These are phyloP conservation scores for Semotilus atromaculatus DNA, from an alignment of 2,797 vertebrate species.

Conservation along the genomic window DNA sequence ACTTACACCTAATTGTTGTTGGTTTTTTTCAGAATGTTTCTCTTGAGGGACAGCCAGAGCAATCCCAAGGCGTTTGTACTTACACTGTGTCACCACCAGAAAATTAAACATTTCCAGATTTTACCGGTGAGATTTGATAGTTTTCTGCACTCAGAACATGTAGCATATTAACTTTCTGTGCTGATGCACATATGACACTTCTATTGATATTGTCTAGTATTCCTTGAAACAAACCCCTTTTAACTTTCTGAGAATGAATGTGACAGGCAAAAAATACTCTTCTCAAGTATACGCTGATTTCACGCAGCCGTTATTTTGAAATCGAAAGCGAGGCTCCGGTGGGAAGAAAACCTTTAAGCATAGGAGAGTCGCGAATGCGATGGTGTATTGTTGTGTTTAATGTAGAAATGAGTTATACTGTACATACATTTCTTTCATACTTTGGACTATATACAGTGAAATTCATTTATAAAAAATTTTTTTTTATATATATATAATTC, in stretches of 20 bases:
- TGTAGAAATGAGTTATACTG: too few relatives aligned
- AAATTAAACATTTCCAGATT: constrained; percentile 99
- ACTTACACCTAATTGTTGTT: not conserved
- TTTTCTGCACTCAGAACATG: not conserved
- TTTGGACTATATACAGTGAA: too few relatives aligned
- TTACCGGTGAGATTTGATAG: constrained; percentile 86
- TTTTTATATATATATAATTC: too few relatives aligned
- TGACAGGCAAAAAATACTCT: not conserved
- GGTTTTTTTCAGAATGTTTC: constrained; percentile 85
- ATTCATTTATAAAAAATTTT: too few relatives aligned
- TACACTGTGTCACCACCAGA: constrained; percentile 98
- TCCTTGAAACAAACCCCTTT: not conserved
- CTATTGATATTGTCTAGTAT: not conserved
- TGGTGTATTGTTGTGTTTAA: too few relatives aligned
- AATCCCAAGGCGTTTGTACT: constrained; percentile 98
- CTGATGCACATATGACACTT: not conserved
- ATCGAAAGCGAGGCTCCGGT: too few relatives aligned
- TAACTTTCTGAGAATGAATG: not conserved
- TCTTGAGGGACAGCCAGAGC: constrained; percentile 98
- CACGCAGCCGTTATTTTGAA: too few relatives aligned
- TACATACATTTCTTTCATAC: too few relatives aligned
- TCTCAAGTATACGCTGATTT: too few relatives aligned
- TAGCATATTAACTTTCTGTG: not conserved
- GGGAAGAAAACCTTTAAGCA: too few relatives aligned
- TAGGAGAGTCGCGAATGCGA: too few relatives aligned